These are phyloP conservation scores for Crocodylus rhombifer DNA, from an alignment of 2,797 vertebrate species.

Conservation along the genomic window DNA sequence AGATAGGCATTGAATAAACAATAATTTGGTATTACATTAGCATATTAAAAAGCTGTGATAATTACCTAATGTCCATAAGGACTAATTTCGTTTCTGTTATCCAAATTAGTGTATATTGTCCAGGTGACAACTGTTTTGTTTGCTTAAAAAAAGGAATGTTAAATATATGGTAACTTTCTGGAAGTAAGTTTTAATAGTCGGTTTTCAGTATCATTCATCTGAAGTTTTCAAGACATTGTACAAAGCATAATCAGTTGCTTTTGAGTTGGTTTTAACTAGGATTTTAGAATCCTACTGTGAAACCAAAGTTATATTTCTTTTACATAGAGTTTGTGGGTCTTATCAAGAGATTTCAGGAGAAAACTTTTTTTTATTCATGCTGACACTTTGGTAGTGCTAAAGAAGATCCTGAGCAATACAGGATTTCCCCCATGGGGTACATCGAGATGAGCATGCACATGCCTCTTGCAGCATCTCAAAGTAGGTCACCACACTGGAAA, in stretches of 20 bases:
- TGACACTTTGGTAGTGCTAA: background rate
- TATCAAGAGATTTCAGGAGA: background rate
- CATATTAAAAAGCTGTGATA: background rate
- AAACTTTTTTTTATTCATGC: slow-evolving; percentile 24
- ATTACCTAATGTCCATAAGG: background rate
- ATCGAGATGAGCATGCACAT: too few species aligned
- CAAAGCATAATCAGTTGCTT: slow-evolving; percentile 1
- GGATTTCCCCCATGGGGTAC: background rate
- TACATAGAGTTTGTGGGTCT: background rate
- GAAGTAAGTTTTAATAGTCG: background rate
- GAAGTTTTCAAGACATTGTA: slow-evolving; percentile 4
- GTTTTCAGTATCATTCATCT: background rate
- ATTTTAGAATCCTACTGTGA: background rate
- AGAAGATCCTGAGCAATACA: slow-evolving; percentile 4
- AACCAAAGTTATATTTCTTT: slow-evolving; percentile 1
- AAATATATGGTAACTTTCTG: background rate
- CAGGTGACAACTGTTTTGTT: slow-evolving; percentile 8
- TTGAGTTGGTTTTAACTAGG: background rate
- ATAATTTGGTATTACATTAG: background rate
- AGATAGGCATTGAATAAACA: background rate
- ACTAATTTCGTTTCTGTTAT: slow-evolving; percentile 9
- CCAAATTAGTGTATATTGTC: background rate
- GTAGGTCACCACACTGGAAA: too few species aligned
- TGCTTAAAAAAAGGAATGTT: background rate
- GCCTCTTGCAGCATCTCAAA: too few species aligned